Percentiles rank a stretch among this genome's conserved stretches.
Evolutionary conservation across 2,888 invertebrate genomes (phyloP).

Genomic region (Brachypterus glaber): DNA sequence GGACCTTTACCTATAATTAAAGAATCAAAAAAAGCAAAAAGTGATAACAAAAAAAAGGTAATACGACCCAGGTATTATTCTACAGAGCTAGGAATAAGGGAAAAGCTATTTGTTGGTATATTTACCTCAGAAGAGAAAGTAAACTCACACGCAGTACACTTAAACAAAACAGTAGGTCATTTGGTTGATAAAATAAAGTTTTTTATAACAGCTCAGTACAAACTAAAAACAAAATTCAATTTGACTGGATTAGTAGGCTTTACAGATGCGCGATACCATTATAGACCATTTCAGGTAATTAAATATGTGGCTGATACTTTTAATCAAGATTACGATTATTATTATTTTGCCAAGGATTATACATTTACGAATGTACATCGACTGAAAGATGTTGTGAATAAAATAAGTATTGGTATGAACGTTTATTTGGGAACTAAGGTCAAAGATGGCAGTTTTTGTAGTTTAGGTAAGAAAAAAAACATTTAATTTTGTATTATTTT

Average conservation of each 20-base stretch:
- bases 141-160: slow-evolving; percentile 63
- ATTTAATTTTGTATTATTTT: not conserved
- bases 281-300: slow-evolving; percentile 77
- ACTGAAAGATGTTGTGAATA: slow-evolving; percentile 59
- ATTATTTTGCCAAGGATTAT: slow-evolving; percentile 76
- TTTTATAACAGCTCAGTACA: slow-evolving; percentile 41
- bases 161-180: slow-evolving; percentile 83
- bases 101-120: slow-evolving; percentile 79
- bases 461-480: slow-evolving; percentile 51
- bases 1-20: slow-evolving; percentile 20
- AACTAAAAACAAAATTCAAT: slow-evolving; percentile 35
- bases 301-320: slow-evolving; percentile 87
- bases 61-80: slow-evolving; percentile 87
- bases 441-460: slow-evolving; percentile 55
- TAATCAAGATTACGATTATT: slow-evolving; percentile 85
- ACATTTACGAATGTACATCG: slow-evolving; percentile 76
- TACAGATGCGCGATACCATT: slow-evolving; percentile 64
- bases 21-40: slow-evolving; percentile 22
- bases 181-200: slow-evolving; percentile 68
- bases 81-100: slow-evolving; percentile 87
- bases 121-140: slow-evolving; percentile 67
- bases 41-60: slow-evolving; percentile 42
- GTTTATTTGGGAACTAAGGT: slow-evolving; percentile 70
- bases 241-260: slow-evolving; percentile 65
- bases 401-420: slow-evolving; percentile 75